Base-by-base conservation (phyloP, 2,113 vertebrate genomes). In the Sclerurus mexicanus region DNA sequence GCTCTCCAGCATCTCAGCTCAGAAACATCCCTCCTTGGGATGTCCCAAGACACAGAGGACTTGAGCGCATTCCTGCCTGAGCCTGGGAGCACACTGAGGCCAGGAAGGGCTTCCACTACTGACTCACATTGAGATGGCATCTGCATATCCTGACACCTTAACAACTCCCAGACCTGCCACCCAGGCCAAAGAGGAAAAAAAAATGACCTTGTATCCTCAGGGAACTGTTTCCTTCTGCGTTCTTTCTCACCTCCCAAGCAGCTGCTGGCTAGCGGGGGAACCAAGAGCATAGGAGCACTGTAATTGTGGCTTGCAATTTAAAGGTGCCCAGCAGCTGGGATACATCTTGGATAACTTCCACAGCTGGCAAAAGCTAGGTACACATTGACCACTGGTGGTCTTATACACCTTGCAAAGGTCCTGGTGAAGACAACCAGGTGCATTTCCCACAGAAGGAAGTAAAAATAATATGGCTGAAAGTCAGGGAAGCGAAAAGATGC, bases 111-210 rank as follows among this genome's bases (percentile, higher is more conserved):
- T 47, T 44, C 59, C n/a, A 33, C n/a, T 33, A 0, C 31, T 27
- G 6, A 35, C 10, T 76, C 79, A 22, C 14, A 22, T 0, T 7
- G 7, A 53, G 30, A n/a, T 14, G 80, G 1, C 3, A 25, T 23
- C 55, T 58, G 10, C 15, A 58, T 23, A 30, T 50, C n/a, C 55
- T 19, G 20, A 21, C 40, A 46, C 7, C 0, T 0, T 8, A 69
- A 37, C 15, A 69, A 5, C 11, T 73, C 84, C 60, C 49, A 76
- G 28, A 27, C 10, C 23, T 12, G 4, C 53, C 10, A 31, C 44
- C 10, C 27, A 52, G 19, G 18, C 79, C 40, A 35, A 59, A 59
- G 28, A 69, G 3, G 3, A 3, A 7, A 52, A 83, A 73, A 33
- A 83, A 76, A 31, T 11, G 0, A 47, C 35, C 21, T 69, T 19